Percentiles rank a stretch among this genome's conserved stretches.
Conservation (phyloP, 2,797 vertebrate genomes). For the Serranus cabrilla region DNA sequence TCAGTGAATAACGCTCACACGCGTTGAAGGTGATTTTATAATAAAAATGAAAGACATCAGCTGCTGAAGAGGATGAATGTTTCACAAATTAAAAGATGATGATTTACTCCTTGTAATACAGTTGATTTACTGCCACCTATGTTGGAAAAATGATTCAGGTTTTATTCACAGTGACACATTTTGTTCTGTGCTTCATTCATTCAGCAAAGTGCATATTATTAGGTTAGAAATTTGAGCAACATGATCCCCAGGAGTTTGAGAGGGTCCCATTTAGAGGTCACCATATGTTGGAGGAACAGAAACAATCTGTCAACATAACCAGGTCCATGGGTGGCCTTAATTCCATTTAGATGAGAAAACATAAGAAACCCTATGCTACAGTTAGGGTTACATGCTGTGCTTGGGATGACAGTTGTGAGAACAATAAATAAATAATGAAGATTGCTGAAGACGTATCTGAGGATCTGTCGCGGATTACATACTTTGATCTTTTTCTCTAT, state of each 20-base stretch:
- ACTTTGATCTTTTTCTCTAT: slow-evolving; percentile 29
- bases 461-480: slow-evolving; percentile 11
- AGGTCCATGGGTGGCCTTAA: slow-evolving; percentile 71
- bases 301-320: slow-evolving; percentile 71
- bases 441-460: slow-evolving; percentile 4
- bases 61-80: slow-evolving; percentile 6
- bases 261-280: slow-evolving; percentile 64
- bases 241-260: slow-evolving; percentile 55
- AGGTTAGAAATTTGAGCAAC: slow-evolving; percentile 60
- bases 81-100: slow-evolving; percentile 31
- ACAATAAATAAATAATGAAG: slow-evolving; percentile 21
- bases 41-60: slow-evolving; percentile 28
- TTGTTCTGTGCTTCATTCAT: neutral
- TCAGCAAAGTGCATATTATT: slow-evolving; percentile 42
- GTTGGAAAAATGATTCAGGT: neutral
- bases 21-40: slow-evolving; percentile 23
- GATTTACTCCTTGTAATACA: slow-evolving; percentile 16
- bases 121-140: slow-evolving; percentile 23
- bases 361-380: slow-evolving; percentile 47
- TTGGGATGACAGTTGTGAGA: slow-evolving; percentile 13
- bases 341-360: slow-evolving; percentile 71
- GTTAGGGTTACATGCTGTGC: slow-evolving; percentile 33
- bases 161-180: slow-evolving; percentile 29
- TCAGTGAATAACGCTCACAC: slow-evolving; percentile 27
- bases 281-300: slow-evolving; percentile 79